phyloP scores from a whole-genome alignment of 2,113 vertebrate genomes.

The Mirza zaza region DNA sequence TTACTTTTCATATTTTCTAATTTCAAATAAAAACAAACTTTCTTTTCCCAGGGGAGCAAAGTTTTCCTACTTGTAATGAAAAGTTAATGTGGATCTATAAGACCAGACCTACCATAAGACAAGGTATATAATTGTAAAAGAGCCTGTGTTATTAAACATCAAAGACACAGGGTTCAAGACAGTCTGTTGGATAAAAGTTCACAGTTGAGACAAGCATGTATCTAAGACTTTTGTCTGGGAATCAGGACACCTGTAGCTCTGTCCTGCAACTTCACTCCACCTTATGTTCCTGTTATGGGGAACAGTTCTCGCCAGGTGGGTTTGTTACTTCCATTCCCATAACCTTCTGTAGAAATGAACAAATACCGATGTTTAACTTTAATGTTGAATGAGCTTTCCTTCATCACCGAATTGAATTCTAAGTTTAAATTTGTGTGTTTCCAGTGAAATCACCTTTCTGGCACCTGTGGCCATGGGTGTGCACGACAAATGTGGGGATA shows the following conservation, averaged over 20 bases:
- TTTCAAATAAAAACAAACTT: not conserved
- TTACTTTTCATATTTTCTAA: not conserved
- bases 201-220: not conserved
- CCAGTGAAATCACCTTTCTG: not conserved
- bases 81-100: not conserved
- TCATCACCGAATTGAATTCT: not conserved
- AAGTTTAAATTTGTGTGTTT: constrained; percentile 51
- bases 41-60: not conserved
- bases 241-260: not conserved
- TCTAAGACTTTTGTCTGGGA: not conserved
- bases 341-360: constrained; percentile 5
- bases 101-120: not conserved
- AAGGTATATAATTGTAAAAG: not conserved
- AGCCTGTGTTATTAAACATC: not conserved
- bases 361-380: not conserved
- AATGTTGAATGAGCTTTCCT: not conserved
- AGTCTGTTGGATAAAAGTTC: not conserved
- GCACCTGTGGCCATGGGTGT: not conserved
- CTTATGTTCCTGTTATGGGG: not conserved
- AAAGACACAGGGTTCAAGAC: not conserved
- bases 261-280: not conserved
- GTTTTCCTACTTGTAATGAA: not conserved
- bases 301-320: not conserved
- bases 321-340: constrained; percentile 24
- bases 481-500: not conserved